Evolutionary conservation across 2,797 vertebrate species (phyloP), one percentile per base, ranked within the genome.

Genomic region (Sebastes itinus): DNA sequence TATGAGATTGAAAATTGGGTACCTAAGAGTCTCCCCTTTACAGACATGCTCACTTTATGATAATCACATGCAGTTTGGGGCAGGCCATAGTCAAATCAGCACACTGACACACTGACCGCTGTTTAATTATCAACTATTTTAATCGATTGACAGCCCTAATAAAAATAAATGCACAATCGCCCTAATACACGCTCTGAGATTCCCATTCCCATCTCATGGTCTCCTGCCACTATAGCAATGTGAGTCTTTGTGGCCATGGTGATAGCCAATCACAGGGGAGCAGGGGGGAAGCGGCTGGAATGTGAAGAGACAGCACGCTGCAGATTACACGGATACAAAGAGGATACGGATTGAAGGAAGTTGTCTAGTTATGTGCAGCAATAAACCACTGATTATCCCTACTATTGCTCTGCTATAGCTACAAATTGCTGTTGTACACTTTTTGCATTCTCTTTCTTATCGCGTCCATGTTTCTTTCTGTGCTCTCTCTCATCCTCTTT

Each of bases 311-410:
- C 80, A 12, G 65, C 77, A 78, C 22, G 79, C 66, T 84, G 80
- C 65, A 87, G 80, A 91, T 92, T 87, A 87, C 72, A 81, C 7
- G 65, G 78, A 91, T 67, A 87, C 75, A 86, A 77, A 73, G 82
- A 87, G 64, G 58, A 74, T 65, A 77, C 62, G 63, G 67, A 83
- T 69, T 79, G 77, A 92, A 92, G 89, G 83, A 93, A 90, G 85
- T 84, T 71, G 49, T 68, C 56, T 55, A 38, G 60, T 82, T 87
- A 79, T 83, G 81, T 82, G 68, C 70, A 16, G 78, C 72, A 87
- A 82, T 86, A 88, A 88, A 68, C 80, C 73, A 73, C 74, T 62
- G 59, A 80, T 85, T 74, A 70, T 66, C 64, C 7, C 75, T 69
- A 54, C 74, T 75, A 18, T 69, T 63, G 0, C 14, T 73, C 27